Conservation (phyloP, 2,888 invertebrate genomes). For the Hemithea aestivaria region DNA sequence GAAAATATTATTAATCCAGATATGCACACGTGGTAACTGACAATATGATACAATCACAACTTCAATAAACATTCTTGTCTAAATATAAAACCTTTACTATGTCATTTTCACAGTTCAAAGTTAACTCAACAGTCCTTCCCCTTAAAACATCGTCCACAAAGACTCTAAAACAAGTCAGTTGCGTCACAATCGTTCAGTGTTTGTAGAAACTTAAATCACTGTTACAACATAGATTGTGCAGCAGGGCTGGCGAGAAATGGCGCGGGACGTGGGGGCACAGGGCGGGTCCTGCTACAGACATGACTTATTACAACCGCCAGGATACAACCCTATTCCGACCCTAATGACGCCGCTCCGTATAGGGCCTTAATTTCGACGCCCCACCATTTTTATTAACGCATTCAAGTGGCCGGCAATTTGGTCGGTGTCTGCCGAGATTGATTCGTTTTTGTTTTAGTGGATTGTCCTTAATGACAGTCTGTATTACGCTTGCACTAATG, state of each 20-base stretch:
- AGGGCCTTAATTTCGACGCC: slow-evolving; percentile 75
- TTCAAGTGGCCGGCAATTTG: slow-evolving; percentile 65
- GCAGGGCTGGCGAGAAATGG: slow-evolving; percentile 54
- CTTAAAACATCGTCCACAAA: too few relatives aligned
- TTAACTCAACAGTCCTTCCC: too few relatives aligned
- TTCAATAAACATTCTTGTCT: too few relatives aligned
- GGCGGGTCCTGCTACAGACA: slow-evolving; percentile 70
- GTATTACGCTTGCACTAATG: too few relatives aligned
- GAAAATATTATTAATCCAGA: too few relatives aligned
- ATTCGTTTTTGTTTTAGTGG: slow-evolving; percentile 29
- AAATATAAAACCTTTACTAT: too few relatives aligned
- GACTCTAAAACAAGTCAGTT: not conserved
- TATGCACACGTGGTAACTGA: too few relatives aligned
- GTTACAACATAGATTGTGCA: slow-evolving; percentile 9
- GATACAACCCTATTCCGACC: slow-evolving; percentile 76
- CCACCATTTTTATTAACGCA: slow-evolving; percentile 75
- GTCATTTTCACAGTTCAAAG: too few relatives aligned
- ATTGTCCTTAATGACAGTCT: slow-evolving; percentile 7
- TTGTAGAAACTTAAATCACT: slow-evolving; percentile 10
- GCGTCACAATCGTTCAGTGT: not conserved
- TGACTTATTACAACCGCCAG: slow-evolving; percentile 75
- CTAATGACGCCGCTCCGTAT: slow-evolving; percentile 73
- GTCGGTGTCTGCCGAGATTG: slow-evolving; percentile 27
- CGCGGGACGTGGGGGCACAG: slow-evolving; percentile 46
- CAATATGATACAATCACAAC: too few relatives aligned